Base-by-base conservation (phyloP, 2,797 vertebrate species). In the Coregonus sp. region DNA sequence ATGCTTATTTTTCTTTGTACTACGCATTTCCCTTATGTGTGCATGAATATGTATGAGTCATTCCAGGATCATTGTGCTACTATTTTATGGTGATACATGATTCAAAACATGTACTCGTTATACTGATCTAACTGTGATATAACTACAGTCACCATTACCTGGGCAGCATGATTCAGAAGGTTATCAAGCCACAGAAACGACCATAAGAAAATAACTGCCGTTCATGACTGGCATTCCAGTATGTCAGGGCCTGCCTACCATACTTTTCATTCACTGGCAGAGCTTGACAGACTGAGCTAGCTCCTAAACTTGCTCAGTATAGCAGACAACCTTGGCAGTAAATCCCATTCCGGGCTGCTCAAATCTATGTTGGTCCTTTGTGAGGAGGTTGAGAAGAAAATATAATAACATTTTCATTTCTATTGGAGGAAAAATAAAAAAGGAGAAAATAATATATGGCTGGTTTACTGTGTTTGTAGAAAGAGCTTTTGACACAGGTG, bases 291-390 rank as follows among this genome's bases (percentile, higher is more conserved):
- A 47, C 18, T 5, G 56, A 59, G 77, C 20, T 15, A 16, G 5
- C 74, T 25, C 76, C 54, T 72, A 81, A 75, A 76, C 40, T 40
- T 33, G 16, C 29, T 56, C 75, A 56, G 80, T 67, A 71, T 59
- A 51, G 65, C 73, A 1, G 59, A 37, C 82, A 72, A 72, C 70
- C 78, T 37, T 5, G 40, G 70, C 20, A 33, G 70, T 20, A 63
- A 59, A 65, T 40, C 56, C 18, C 11, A 29, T 59, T 9, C 51
- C 3, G 0, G 78, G 80, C 80, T 72, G 74, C 78, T 82, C 70
- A 87, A 86, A 86, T 69, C 80, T 83, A 75, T 47, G 70, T 79
- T 65, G 80, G 74, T 75, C 79, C 47, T 77, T 86, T 82, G 47
- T 78, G 51, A 25, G 74, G 78, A 67, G 66, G 66, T 83, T 82